Conservation (phyloP, 2,888 invertebrate genomes). For the Drosophila diplacantha region DNA sequence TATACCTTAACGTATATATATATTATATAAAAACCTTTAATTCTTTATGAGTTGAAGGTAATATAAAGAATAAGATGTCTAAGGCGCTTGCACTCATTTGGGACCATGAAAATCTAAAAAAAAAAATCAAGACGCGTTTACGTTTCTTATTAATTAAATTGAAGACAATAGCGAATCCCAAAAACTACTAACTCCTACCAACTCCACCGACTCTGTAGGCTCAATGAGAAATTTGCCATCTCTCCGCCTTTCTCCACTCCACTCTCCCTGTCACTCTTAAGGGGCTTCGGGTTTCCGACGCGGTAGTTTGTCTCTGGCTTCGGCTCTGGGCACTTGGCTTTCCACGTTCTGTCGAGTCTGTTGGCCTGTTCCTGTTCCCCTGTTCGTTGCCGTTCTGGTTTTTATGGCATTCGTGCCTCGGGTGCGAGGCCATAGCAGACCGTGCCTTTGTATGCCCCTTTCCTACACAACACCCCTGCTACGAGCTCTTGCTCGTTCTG, state of each 20-base stretch:
- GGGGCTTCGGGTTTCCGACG: constrained; percentile 35
- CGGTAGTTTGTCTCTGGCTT: constrained; percentile 29
- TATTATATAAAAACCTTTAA: too few species aligned
- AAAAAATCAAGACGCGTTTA: too few species aligned
- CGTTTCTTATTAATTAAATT: background rate
- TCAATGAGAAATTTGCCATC: constrained; percentile 2
- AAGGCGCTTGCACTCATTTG: too few species aligned
- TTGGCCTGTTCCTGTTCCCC: constrained; percentile 60
- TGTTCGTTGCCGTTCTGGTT: constrained; percentile 61
- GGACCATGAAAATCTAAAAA: background rate
- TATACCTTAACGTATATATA: too few species aligned
- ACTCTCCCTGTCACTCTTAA: constrained; percentile 1
- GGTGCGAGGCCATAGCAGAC: constrained; percentile 37
- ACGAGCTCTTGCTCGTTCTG: constrained; percentile 53
- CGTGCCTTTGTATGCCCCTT: background rate
- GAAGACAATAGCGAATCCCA: background rate
- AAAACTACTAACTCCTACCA: background rate
- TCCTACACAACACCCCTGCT: constrained; percentile 6
- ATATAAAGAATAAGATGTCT: too few species aligned
- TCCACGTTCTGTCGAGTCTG: constrained; percentile 42
- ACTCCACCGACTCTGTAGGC: constrained; percentile 3
- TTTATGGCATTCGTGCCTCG: constrained; percentile 62
- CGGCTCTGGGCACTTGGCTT: constrained; percentile 34
- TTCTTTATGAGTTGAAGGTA: too few species aligned
- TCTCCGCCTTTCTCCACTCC: background rate